Base-by-base conservation (phyloP, 2,888 invertebrate genomes). In the Aspidiotus destructor region DNA sequence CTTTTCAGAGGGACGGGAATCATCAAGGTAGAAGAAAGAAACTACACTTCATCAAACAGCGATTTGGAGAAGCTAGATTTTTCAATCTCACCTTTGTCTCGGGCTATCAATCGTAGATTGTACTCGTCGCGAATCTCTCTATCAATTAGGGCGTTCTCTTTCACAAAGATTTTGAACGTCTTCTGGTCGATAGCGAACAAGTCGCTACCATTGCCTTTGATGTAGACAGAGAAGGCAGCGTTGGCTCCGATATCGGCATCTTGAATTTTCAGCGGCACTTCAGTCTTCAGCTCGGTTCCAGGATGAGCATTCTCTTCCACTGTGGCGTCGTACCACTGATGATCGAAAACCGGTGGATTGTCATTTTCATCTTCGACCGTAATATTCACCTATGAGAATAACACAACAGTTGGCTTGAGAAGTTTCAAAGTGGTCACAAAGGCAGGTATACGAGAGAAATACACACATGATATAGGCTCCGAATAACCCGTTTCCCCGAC, bases 321-420 rank as follows among this genome's bases (percentile, higher is more conserved):
- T 70, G 82, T 81, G 1, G 91, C 90, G 74, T 89, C 87, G 75
- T 92, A 94, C 1, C 80, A 76, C 0, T 82, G 75, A 11, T 83
- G 78, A 72, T 86, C 85, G 76, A 95, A 94, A 69, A 84, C 77
- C 0, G 95, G 94, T 6, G 90, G 83, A 74, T 92, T 92, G 75
- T 92, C 92, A 75, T 93, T 92, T 71, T 89, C 89, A 75, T 93
- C 92, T 70, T 89, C 88, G 0, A 92, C 89, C 68, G 85, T 80
- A 42, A 92, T 82, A 11, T 85, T 86, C 0, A 89, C 80, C 78
- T 79, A 54, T 17, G 63, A 70, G 86, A 28, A 28, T 28, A 28
- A 28, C 28, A 28, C 28, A 28, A 28, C 28, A 28, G 28, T 28
- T 28, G 28, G 28, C 81, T 89, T 89, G 75, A 88, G 89, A 69